Evolutionary conservation across 1,140 invertebrate species (phyloP), one percentile per base, ranked within the genome.

Genomic region (Bombus confusus): DNA sequence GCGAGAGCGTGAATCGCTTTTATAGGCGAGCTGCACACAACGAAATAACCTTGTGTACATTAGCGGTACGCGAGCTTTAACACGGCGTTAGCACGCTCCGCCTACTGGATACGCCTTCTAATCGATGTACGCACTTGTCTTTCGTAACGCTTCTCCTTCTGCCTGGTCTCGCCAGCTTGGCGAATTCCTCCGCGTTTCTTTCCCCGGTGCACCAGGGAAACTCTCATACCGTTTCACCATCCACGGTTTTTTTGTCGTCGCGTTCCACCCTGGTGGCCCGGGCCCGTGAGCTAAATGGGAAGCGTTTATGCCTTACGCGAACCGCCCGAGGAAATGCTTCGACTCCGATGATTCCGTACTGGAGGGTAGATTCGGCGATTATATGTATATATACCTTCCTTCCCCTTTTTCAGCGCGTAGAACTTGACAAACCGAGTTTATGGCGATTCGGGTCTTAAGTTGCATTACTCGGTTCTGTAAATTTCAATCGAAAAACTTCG

Each of bases 71-170:
- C 80, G 85, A 83, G 86, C 59, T 90, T 87, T 84, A 88, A 90
- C 86, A 47, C 86, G 76, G 86, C 83, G 80, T 87, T 90, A 91
- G 85, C 88, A 87, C 80, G 90, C 91, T 91, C 91, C 91, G 91
- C 91, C 91, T 87, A 90, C 87, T 75, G 90, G 88, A 71, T 88
- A 92, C 91, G 91, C 91, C 91, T 92, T 91, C 91, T 91, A 91
- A 90, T 91, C 90, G 91, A 90, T 83, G 82, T 83, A 87, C 80
- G 69, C 82, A 86, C 86, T 90, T 87, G 89, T 90, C 87, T 88
- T 86, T 90, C 86, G 83, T 62, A 85, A 87, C 75, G 79, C 73
- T 78, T 83, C 81, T 87, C 64, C 85, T 89, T 22, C 76, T 68
- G 39, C 31, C 39, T 4, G 39, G 25, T 41, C 64, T 39, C 8